Conservation (phyloP, 2,888 invertebrate species). For the Trissoscelio sp. region DNA sequence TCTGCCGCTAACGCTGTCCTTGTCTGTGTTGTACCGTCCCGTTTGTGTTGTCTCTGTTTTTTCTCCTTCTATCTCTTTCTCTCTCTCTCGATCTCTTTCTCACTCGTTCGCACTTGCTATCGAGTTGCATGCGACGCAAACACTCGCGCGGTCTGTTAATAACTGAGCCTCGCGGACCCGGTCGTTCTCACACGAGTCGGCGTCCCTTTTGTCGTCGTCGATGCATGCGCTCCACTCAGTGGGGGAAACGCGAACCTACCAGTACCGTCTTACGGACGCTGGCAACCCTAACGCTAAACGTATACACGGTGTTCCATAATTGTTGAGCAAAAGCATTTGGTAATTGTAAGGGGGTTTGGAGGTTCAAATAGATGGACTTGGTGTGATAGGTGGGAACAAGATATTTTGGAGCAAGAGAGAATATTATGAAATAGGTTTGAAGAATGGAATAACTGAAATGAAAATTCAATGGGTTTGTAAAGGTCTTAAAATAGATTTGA, state of each 20-base stretch:
- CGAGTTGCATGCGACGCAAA: slow-evolving; percentile 42
- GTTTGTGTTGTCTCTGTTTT: background rate
- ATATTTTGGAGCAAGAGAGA: no score
- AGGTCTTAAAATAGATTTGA: no score
- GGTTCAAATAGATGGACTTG: no score
- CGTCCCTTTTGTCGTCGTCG: slow-evolving; percentile 67
- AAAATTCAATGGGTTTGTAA: no score
- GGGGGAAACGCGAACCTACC: slow-evolving; percentile 54
- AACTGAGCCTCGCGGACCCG: slow-evolving; percentile 64
- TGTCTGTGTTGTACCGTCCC: background rate
- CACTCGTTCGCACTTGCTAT: slow-evolving; percentile 36
- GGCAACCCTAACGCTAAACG: slow-evolving; percentile 33
- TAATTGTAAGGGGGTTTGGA: no score
- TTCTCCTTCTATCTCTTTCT: background rate
- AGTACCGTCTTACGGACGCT: slow-evolving; percentile 42
- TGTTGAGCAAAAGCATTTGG: no score
- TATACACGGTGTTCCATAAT: slow-evolving; percentile 48
- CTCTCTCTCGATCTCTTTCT: slow-evolving; percentile 33
- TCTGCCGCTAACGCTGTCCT: slow-evolving; percentile 6
- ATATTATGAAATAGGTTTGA: no score
- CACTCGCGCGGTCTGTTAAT: slow-evolving; percentile 68
- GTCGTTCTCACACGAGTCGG: slow-evolving; percentile 63
- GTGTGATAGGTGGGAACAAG: no score
- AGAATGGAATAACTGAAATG: no score
- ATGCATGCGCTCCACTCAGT: slow-evolving; percentile 44